A percentile compares a stretch with the other conserved stretches of the same genome.
Evolutionary conservation across 1,140 invertebrate species (phyloP).

Genomic region (Apolygus lucorum): DNA sequence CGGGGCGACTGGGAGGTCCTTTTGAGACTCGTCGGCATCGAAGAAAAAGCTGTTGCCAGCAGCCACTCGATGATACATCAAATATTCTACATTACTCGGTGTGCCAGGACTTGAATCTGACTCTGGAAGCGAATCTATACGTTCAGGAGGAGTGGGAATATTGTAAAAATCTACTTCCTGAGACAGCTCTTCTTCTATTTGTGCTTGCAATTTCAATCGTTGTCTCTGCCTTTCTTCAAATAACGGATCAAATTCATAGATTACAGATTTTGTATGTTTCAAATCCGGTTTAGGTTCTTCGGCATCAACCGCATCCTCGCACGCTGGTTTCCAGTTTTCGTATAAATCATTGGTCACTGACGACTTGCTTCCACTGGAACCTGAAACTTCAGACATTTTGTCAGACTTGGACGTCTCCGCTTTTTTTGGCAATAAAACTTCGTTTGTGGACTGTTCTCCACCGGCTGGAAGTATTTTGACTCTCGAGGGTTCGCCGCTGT

Average conservation of each 20-base stretch:
- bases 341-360: conserved; percentile 39
- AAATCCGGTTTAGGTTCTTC: background rate
- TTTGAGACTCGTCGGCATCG: background rate
- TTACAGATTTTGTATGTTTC: conserved; percentile 29
- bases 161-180: conserved; percentile 1
- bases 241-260: conserved; percentile 37
- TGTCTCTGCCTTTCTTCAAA: conserved; percentile 30
- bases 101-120: background rate
- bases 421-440: background rate
- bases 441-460: background rate
- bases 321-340: conserved; percentile 34
- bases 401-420: background rate
- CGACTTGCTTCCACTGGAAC: background rate
- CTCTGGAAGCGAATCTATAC: conserved; percentile 32
- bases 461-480: background rate
- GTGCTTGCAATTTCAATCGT: background rate
- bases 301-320: conserved; percentile 1
- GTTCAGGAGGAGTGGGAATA: conserved; percentile 31
- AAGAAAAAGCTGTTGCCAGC: background rate
- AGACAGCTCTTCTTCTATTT: background rate
- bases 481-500: conserved; percentile 11
- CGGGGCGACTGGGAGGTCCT: conserved; percentile 31
- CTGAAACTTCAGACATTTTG: conserved; percentile 28
- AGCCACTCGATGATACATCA: conserved; percentile 28
- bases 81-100: conserved; percentile 21